Evolutionary conservation across 2,888 invertebrate genomes (phyloP), one percentile per base, ranked within the genome.

Genomic region (Brenthis ino): DNA sequence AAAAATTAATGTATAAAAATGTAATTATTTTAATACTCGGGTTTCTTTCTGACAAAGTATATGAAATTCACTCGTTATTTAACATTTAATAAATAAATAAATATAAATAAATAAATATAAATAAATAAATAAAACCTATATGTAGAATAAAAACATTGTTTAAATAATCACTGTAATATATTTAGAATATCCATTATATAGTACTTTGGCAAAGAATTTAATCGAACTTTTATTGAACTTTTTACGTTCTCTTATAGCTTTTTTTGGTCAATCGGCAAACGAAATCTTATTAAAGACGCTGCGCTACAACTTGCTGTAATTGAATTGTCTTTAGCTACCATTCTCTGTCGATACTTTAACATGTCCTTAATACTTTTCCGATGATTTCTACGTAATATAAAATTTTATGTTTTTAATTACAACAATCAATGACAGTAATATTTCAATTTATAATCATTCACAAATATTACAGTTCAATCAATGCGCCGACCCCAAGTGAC

Each of bases 271-370:
- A 67, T 65, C 58, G 64, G 33, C 43, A 60, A 48, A 55, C 56
- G 65, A 55, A 64, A 70, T 58, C 67, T 67, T 68, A 65, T 68
- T 70, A 68, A 68, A 68, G 68, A 61, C 57, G 68, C 65, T 43
- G 58, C 56, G 64, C 66, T 65, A 57, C 54, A 68, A 64, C 53
- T 64, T 57, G 47, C 63, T 64, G 65, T 69, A 72, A 72, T 70
- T 74, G 67, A 70, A 70, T 72, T 71, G 70, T 72, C 71, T 70
- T 67, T 65, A 68, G 65, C 64, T 71, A 54, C 56, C 50, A 57
- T 66, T 63, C 37, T 51, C 57, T 54, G 57, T 2, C 64, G 57
- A 66, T 66, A 69, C 65, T 66, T 69, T 57, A 50, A 63, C 66
- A 55, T 63, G 55, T 47, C 66, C 55, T 66, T 66, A 55, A 66